Evolutionary conservation across 1,140 invertebrate species (phyloP).

Genomic region (Ceratoteleas bidentatus): DNA sequence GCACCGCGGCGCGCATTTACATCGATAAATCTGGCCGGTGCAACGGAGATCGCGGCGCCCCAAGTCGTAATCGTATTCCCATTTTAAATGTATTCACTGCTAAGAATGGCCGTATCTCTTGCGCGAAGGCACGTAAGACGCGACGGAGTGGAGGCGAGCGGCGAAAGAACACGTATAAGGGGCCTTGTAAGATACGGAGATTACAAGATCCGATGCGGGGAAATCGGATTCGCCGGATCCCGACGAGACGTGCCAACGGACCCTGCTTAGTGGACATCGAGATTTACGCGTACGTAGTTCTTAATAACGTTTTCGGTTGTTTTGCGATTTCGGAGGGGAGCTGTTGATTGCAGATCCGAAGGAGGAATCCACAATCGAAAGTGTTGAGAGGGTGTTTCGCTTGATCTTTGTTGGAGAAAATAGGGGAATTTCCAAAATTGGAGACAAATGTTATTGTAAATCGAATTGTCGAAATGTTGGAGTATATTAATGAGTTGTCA

Average conservation of each 20-base stretch:
- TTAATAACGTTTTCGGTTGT: conserved; percentile 2
- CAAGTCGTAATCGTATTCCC: conserved; percentile 77
- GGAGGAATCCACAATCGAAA: too few relatives aligned
- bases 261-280: conserved; percentile 67
- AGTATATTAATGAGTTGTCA: too few relatives aligned
- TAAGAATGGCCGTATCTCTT: conserved; percentile 66
- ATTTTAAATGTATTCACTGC: conserved; percentile 78
- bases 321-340: too few relatives aligned
- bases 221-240: conserved; percentile 78
- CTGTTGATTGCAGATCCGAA: too few relatives aligned
- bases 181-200: conserved; percentile 44
- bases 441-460: too few relatives aligned
- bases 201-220: conserved; percentile 54
- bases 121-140: conserved; percentile 40
- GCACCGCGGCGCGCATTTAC: conserved; percentile 75
- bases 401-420: too few relatives aligned
- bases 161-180: conserved; percentile 51
- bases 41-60: conserved; percentile 70
- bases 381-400: too few relatives aligned
- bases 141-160: conserved; percentile 33
- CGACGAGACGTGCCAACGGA: conserved; percentile 66
- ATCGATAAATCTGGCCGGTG: conserved; percentile 75
- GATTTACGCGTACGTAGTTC: conserved; percentile 37
- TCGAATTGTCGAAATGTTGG: too few relatives aligned
- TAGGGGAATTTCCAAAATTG: too few relatives aligned